phyloP scores from a whole-genome alignment of 2,113 vertebrate species.

The Daboia siamensis region DNA sequence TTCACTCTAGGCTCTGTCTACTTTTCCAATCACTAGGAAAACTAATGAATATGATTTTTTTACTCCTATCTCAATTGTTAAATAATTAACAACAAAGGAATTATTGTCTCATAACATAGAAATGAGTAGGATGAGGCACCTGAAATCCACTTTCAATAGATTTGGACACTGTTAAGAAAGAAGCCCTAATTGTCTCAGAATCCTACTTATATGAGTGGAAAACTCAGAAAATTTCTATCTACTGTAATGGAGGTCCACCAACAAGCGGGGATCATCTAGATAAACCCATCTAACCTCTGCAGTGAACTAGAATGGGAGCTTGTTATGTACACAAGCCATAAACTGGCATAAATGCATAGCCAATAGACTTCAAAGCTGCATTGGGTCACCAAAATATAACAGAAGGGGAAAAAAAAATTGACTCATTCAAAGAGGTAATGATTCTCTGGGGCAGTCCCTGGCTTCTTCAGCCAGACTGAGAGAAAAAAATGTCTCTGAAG shows the following conservation, averaged over 20 bases:
- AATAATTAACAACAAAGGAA: neutral
- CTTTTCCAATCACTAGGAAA: neutral
- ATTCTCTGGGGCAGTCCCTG: neutral
- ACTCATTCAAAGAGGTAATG: neutral
- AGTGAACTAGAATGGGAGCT: neutral
- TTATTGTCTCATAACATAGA: neutral
- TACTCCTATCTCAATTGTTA: neutral
- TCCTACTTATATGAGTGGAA: neutral
- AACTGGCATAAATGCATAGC: neutral
- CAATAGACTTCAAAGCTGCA: neutral
- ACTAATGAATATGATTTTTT: neutral
- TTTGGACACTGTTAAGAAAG: neutral
- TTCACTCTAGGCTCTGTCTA: neutral
- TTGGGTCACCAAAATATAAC: neutral
- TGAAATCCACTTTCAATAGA: too few species aligned
- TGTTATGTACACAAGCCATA: neutral
- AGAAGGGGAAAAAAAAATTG: neutral
- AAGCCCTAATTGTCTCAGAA: neutral
- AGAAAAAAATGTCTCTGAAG: neutral
- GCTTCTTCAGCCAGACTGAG: neutral
- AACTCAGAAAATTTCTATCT: neutral
- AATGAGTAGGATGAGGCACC: neutral
- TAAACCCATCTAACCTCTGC: neutral
- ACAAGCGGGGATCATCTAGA: neutral
- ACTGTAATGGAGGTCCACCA: neutral